Percentiles rank a stretch among this genome's conserved stretches.
Conservation (phyloP, 2,888 invertebrate genomes). For the Myopa testacea region DNA sequence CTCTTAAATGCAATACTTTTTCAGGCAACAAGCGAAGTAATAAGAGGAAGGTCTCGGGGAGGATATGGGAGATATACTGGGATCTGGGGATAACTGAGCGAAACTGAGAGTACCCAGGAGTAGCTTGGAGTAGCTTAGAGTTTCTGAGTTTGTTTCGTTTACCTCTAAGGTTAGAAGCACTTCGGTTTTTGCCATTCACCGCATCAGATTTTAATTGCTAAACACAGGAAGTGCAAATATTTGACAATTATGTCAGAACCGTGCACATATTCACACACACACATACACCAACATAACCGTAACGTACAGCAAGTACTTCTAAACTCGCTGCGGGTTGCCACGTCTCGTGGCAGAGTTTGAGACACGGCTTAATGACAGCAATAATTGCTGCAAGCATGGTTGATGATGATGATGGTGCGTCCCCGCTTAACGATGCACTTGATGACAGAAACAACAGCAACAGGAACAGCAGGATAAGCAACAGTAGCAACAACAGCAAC, state of each 20-base stretch:
- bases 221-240: slow-evolving; percentile 58
- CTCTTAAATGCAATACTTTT: too few relatives aligned
- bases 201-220: slow-evolving; percentile 54
- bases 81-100: too few relatives aligned
- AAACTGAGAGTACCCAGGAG: too few relatives aligned
- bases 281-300: background rate
- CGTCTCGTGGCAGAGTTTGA: background rate
- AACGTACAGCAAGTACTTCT: background rate
- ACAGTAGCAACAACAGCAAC: slow-evolving; percentile 3
- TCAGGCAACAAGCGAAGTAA: too few relatives aligned
- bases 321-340: background rate
- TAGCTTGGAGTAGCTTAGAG: too few relatives aligned
- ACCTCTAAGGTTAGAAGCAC: slow-evolving; percentile 25
- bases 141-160: slow-evolving; percentile 9
- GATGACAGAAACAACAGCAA: slow-evolving; percentile 9
- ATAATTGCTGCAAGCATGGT: slow-evolving; percentile 29
- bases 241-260: slow-evolving; percentile 56
- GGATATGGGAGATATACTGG: too few relatives aligned
- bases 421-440: slow-evolving; percentile 27
- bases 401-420: slow-evolving; percentile 20
- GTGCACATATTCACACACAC: slow-evolving; percentile 2
- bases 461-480: background rate
- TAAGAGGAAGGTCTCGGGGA: too few relatives aligned
- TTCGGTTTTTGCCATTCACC: slow-evolving; percentile 4
- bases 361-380: slow-evolving; percentile 26